Conservation (phyloP, 2,797 vertebrate genomes). For the Channa striata region DNA sequence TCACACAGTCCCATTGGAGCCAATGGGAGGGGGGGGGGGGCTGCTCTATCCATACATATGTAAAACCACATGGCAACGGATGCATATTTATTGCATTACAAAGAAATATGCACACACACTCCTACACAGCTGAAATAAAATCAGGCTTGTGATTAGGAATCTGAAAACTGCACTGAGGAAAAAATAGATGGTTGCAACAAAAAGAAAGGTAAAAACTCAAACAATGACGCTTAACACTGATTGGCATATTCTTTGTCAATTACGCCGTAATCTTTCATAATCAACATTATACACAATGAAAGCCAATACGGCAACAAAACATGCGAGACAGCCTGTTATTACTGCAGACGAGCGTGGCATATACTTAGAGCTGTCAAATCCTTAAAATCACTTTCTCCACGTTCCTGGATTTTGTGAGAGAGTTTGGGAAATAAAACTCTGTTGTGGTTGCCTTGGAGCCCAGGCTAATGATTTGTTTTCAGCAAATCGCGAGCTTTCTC, state of each 20-base stretch:
- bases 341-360: constrained; percentile 25
- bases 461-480: constrained; percentile 47
- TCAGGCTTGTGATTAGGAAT: constrained; percentile 5
- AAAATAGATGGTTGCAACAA: constrained; percentile 11
- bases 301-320: constrained; percentile 58
- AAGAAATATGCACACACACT: constrained; percentile 24
- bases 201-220: constrained; percentile 22
- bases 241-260: constrained; percentile 50
- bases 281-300: constrained; percentile 50
- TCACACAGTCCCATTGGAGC: constrained; percentile 4
- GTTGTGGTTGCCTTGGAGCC: constrained; percentile 31
- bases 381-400: constrained; percentile 33
- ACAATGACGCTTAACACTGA: constrained; percentile 44
- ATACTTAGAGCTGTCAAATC: constrained; percentile 51
- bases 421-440: constrained; percentile 21
- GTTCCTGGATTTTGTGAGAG: constrained; percentile 12
- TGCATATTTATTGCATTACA: constrained; percentile 14
- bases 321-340: constrained; percentile 49
- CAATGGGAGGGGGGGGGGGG: constrained; percentile 7
- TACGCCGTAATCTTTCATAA: constrained; percentile 43
- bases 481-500: constrained; percentile 17
- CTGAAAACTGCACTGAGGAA: constrained; percentile 13
- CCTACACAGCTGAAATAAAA: constrained; percentile 38
- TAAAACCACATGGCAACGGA: constrained; percentile 22
- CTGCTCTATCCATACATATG: constrained; percentile 11